A percentile compares a stretch with the other conserved stretches of the same genome.
phyloP scores from a whole-genome alignment of 2,888 invertebrate species.

The Euclidia mi region DNA sequence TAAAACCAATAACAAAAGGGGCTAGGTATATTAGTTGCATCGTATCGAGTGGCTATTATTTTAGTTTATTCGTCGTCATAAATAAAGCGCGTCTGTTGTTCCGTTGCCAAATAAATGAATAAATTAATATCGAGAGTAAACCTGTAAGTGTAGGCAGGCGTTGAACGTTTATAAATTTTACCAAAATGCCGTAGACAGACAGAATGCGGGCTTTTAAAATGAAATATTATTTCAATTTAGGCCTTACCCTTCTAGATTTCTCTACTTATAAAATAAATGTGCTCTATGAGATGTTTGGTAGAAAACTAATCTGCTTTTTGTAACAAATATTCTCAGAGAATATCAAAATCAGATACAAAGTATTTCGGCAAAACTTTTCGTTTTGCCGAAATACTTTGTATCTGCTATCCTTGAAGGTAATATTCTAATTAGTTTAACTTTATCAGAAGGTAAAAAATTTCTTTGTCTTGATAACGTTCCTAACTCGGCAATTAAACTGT shows the following conservation, averaged over 20 bases:
- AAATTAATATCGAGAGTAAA: slow-evolving; percentile 54
- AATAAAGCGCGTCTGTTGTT: slow-evolving; percentile 51
- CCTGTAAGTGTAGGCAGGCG: slow-evolving; percentile 32
- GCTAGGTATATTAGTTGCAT: not conserved
- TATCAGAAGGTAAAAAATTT: too few relatives aligned
- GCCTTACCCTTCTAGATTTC: slow-evolving; percentile 25
- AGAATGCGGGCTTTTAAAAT: slow-evolving; percentile 32
- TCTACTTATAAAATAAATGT: slow-evolving; percentile 3
- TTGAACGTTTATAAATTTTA: slow-evolving; percentile 38
- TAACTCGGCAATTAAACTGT: too few relatives aligned
- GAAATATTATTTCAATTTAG: slow-evolving; percentile 39
- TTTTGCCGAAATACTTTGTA: too few relatives aligned
- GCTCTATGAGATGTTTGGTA: too few relatives aligned
- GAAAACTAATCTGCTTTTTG: not conserved
- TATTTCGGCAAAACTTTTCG: too few relatives aligned
- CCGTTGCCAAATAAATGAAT: slow-evolving; percentile 57
- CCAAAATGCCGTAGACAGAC: slow-evolving; percentile 24
- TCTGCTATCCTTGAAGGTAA: too few relatives aligned
- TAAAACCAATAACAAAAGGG: not conserved
- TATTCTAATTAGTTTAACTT: too few relatives aligned
- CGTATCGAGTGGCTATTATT: slow-evolving; percentile 38
- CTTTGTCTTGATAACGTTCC: too few relatives aligned
- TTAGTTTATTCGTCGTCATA: slow-evolving; percentile 54
- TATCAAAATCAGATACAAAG: too few relatives aligned
- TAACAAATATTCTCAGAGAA: too few relatives aligned